Base-by-base conservation (phyloP, 2,797 vertebrate genomes). In the Lagocephalus sceleratus region DNA sequence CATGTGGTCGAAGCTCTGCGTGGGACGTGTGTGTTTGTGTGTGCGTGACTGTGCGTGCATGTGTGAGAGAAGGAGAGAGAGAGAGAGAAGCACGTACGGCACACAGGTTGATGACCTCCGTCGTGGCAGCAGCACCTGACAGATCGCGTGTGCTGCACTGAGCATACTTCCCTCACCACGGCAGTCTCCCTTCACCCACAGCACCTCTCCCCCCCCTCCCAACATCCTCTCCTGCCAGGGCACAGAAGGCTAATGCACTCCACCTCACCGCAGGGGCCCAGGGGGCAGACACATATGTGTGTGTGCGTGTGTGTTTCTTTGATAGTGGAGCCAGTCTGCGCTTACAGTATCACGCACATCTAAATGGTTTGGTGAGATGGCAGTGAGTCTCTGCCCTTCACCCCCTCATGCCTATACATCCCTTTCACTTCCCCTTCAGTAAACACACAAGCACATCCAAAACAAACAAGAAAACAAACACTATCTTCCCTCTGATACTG, bases 241-340 rank as follows among this genome's bases (percentile, higher is more conserved):
- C 71, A 65, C 74, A 66, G 75, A 81, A 68, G 74, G 78, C 79
- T 87, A 88, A 87, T 88, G 87, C 81, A 84, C 82, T 84, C 75
- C 65, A 72, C 82, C 75, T 77, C 78, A 11, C 82, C 67, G 49
- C 71, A 45, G 76, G 71, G 71, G 64, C 81, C 57, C n/a, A 12
- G 52, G 69, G 63, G 39, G 48, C 50, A 58, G 56, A 69, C 66
- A 66, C 64, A 55, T 54, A 47, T 64, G 57, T 68, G 59, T 73
- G 68, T 66, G 56, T 65, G 68, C 22, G 64, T 69, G 72, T 67
- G 50, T 73, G 50, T 78, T 60, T 75, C 71, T 73, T 61, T 48
- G 60, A 73, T 67, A 64, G 57, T 11, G 45, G 25, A 75, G 72
- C 74, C 78, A 29, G 57, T 73, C 68, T 50, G 60, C 6, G 52